Base-by-base conservation (phyloP, 2,797 vertebrate genomes). In the Spinibarbus caldwelli region DNA sequence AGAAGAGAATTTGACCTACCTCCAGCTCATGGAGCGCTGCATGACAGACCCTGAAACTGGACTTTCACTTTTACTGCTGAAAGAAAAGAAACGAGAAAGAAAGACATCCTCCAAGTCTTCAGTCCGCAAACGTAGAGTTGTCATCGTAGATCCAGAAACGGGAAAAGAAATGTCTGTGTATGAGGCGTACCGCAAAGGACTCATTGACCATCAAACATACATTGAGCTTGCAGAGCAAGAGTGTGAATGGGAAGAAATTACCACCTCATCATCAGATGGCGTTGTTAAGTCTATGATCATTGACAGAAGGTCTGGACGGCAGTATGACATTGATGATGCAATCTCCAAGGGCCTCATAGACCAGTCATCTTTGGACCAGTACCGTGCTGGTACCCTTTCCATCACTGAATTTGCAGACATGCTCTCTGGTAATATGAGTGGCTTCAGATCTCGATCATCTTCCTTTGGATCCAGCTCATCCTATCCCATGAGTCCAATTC, bases 101-200 rank as follows among this genome's bases (percentile, higher is more conserved):
- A 99, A 99, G 91, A 99, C 98, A 0, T 99, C 98, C 0, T 99
- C 98, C 84, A 99, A 99, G 91, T 99, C 98, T 4, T 99, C 98
- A 0, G 98, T 99, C 86, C 98, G 98, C 88, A 99, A 99, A 91
- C 97, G 98, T 67, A 94, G 98, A 3, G 98, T 99, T 31, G 98
- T 99, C 71, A 99, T 99, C 0, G 98, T 99, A 0, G 98, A 99
- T 91, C 98, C 98, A 0, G 98, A 99, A 92, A 97, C 97, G 0
- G 97, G 98, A 86, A 99, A 99, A 93, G 98, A 99, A 92, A 99
- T 99, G 98, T 98, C 98, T 0, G 98, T 99, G 26, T 98, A 98
- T 0, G 98, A 99, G 86, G 98, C 98, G 0, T 99, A 99, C 89
- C 97, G 97, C 90, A 99, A 98, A 91, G 98, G 97, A 9, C 97